phyloP scores from a whole-genome alignment of 2,113 vertebrate genomes.

The Tyrannus savana region DNA sequence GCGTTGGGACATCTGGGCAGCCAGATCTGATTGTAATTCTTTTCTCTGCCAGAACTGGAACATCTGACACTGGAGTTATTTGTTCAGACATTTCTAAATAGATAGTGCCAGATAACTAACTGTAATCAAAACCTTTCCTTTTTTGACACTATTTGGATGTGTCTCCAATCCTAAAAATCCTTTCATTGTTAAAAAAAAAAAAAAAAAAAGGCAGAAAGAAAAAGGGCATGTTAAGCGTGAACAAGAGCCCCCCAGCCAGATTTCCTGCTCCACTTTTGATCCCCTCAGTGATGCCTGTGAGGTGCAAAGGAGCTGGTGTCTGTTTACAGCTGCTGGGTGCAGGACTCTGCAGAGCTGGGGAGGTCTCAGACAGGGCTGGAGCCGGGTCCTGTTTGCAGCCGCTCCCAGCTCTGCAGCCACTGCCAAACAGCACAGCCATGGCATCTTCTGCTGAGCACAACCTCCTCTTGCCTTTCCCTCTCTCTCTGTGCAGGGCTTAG shows the following conservation, averaged over 20 bases:
- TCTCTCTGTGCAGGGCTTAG: fast-evolving
- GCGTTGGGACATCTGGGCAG: constrained; percentile 52
- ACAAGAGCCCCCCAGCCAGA: not conserved
- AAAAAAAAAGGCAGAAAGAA: too few relatives aligned
- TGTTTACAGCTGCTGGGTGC: not conserved
- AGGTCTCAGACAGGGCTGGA: not conserved
- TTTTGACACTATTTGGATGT: constrained; percentile 20
- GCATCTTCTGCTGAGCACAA: not conserved
- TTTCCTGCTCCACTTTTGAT: constrained; percentile 17
- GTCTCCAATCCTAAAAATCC: not conserved
- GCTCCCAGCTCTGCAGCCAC: not conserved
- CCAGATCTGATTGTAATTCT: constrained; percentile 64
- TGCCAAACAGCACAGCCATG: not conserved
- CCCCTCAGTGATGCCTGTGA: not conserved
- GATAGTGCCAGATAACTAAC: constrained; percentile 51
- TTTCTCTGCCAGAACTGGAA: constrained; percentile 43
- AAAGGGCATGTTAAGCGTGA: not conserved
- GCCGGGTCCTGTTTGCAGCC: not conserved
- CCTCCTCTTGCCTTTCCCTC: too few relatives aligned
- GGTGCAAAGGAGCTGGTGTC: not conserved
- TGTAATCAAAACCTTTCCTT: constrained; percentile 56
- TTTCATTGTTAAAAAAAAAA: not conserved
- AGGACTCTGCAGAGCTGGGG: not conserved
- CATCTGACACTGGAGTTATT: constrained; percentile 48
- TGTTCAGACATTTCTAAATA: constrained; percentile 39